phyloP scores from a whole-genome alignment of 2,113 vertebrate genomes.

The Gobius niger region DNA sequence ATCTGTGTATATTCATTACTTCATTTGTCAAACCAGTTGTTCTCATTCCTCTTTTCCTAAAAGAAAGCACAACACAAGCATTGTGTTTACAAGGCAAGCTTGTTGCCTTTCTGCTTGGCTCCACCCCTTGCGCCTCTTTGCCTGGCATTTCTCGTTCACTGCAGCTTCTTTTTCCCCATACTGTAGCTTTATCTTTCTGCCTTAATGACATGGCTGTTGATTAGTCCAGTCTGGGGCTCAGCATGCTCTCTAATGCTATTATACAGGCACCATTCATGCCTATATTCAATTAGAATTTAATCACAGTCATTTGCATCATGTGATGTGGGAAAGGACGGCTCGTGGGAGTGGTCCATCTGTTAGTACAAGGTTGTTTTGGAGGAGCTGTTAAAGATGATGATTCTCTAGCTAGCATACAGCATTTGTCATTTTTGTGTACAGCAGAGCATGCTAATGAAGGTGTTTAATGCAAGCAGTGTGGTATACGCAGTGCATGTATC shows the following conservation, averaged over 20 bases:
- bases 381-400: constrained; percentile 17
- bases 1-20: not conserved
- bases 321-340: constrained; percentile 47
- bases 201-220: constrained; percentile 61
- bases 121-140: constrained; percentile 5
- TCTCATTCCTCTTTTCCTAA: not conserved
- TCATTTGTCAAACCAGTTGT: not conserved
- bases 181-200: constrained; percentile 5
- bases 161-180: not conserved
- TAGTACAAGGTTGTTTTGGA: constrained; percentile 3
- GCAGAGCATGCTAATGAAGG: not conserved
- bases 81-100: constrained; percentile 38
- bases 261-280: constrained; percentile 73
- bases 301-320: constrained; percentile 72
- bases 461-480: constrained; percentile 41
- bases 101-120: constrained; percentile 20
- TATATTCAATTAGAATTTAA: constrained; percentile 74
- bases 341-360: constrained; percentile 27
- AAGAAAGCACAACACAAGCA: not conserved
- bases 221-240: constrained; percentile 52
- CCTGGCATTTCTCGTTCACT: not conserved
- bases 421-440: not conserved
- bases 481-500: constrained; percentile 46
- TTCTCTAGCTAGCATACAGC: not conserved
- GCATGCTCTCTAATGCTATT: constrained; percentile 63